Evolutionary conservation across 1,140 invertebrate species (phyloP).

Genomic region (Planococcus citri): DNA sequence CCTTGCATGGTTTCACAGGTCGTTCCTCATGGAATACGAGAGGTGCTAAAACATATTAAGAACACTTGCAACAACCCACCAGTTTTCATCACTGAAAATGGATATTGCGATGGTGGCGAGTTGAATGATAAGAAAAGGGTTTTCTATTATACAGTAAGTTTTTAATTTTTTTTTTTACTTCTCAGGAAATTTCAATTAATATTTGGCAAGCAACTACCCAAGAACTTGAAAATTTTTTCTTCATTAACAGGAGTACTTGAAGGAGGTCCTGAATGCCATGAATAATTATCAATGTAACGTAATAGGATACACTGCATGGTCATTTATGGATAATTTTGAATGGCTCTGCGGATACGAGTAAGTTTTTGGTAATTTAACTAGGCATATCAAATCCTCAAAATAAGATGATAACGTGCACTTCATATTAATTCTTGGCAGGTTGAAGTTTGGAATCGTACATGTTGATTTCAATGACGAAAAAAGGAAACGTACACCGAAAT

Average conservation of each 20-base stretch:
- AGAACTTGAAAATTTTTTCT: no score
- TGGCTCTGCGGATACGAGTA: conserved; percentile 52
- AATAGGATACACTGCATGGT: conserved; percentile 57
- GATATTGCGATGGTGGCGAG: neutral
- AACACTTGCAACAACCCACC: conserved; percentile 44
- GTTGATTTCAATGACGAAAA: conserved; percentile 56
- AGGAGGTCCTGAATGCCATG: conserved; percentile 49
- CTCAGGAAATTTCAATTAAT: no score
- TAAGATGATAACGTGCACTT: no score
- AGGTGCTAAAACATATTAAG: conserved; percentile 39
- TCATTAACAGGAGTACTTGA: conserved; percentile 42
- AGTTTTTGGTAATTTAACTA: conserved; percentile 31
- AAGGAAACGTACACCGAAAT: conserved; percentile 51
- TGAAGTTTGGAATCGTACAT: conserved; percentile 55
- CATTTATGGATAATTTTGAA: conserved; percentile 67
- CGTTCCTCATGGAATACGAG: conserved; percentile 35
- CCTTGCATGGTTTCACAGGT: no score
- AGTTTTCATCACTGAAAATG: conserved; percentile 42
- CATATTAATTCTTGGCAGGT: no score
- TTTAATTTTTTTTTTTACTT: neutral
- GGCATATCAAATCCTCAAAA: no score
- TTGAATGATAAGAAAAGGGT: neutral
- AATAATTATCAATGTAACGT: conserved; percentile 49
- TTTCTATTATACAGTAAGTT: neutral
- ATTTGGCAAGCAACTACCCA: no score